Evolutionary conservation across 2,113 vertebrate species (phyloP), one percentile per base, ranked within the genome.

Genomic region (Struthio camelus): DNA sequence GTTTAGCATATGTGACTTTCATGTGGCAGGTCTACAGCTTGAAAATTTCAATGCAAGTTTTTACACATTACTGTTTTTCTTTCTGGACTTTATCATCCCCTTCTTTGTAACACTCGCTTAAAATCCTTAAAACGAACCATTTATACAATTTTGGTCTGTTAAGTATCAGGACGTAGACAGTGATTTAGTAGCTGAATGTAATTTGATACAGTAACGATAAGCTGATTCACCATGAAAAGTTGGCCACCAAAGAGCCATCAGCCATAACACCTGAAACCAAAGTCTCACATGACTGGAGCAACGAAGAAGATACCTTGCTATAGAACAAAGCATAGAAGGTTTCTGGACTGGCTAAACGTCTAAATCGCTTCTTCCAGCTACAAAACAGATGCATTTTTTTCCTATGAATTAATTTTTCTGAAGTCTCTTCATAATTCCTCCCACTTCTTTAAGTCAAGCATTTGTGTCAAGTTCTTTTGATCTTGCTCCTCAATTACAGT

Each of bases 391-490:
- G 42, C 32, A 78, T 6, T 0, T 65, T 62, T 78, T 34, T n/a
- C 27, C 44, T 83, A 80, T 80, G 80, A 86, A 80, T 87, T 78
- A 86, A 66, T 42, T 84, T 76, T 79, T 23, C 72, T 44, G 18
- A 89, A 65, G 50, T 54, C 34, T 71, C 48, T 40, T 71, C 54
- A 11, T 72, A 90, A 84, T 64, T 88, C 79, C 38, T 65, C 28
- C 58, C 42, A 76, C 70, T 70, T 66, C 75, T 90, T 80, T 44
- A 71, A 80, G 88, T 66, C 78, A 97, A 92, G 79, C 40, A 80
- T 83, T 86, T 11, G 1, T 94, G 96, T 95, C 95, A 91, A 96
- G 96, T 93, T 85, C 61, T 82, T 95, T 82, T 78, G 65, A 94
- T 85, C 90, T 77, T 80, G 34, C 59, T 90, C 82, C 30, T 97